Evolutionary conservation across 2,888 invertebrate genomes (phyloP), one percentile per base, ranked within the genome.

Genomic region (Noctua pronuba): DNA sequence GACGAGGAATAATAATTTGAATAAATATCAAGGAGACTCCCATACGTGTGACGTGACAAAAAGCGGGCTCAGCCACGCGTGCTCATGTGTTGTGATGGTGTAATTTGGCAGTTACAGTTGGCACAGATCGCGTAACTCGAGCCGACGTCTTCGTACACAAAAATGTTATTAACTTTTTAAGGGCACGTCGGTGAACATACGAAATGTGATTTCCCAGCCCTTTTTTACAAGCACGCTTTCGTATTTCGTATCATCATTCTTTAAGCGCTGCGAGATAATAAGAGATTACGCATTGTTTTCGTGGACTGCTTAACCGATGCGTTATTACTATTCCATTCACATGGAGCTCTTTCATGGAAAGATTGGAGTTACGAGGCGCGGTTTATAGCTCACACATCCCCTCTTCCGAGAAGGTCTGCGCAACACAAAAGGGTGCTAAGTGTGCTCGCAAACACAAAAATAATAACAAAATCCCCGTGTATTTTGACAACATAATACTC

Each of bases 401-500:
- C 92, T 90, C 89, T 96, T 96, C 95, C 88, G 89, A 92, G 95
- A 96, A 96, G 93, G 94, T 89, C 92, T 86, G 88, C 85, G 88
- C 90, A 74, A 87, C 79, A 95, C 95, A 96, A 96, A 96, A 91
- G 96, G 95, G 95, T 94, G 96, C 94, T 95, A 96, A 96, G 96
- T 96, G 95, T 94, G 94, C 95, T 94, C 92, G 95, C 96, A 96
- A 96, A 96, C 96, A 96, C 95, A 95, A 95, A 95, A 96, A 96
- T 96, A 96, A 96, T 96, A 96, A 96, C 96, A 94, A 95, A 96
- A 96, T 96, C 96, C 94, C 95, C 93, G 94, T 95, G 95, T 96
- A 96, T 96, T 96, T 96, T 96, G 96, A 96, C 96, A 96, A 95
- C 96, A 95, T 96, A 96, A 96, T 96, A 96, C 96, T 95, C 93